Percentiles rank a stretch among this genome's conserved stretches.
Conservation (phyloP, 2,113 vertebrate genomes). For the Ranitomeya variabilis region DNA sequence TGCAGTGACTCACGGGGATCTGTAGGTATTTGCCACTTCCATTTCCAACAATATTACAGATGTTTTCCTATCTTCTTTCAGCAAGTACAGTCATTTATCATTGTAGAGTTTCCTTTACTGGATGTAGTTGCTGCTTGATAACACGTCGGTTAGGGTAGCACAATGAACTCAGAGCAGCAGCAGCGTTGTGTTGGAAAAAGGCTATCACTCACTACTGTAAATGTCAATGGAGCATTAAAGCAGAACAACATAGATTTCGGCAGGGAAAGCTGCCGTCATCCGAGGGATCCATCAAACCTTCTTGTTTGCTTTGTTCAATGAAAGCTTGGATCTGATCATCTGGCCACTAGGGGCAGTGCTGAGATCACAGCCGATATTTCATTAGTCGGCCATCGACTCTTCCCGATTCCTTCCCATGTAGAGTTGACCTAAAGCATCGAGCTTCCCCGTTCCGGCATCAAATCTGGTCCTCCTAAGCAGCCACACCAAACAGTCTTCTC, state of each 20-base stretch:
- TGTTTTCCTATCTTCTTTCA: slow-evolving; percentile 43
- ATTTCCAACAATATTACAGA: slow-evolving; percentile 25
- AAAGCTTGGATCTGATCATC: neutral
- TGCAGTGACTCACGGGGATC: slow-evolving; percentile 15
- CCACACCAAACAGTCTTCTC: no score
- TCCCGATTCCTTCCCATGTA: no score
- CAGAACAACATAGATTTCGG: neutral
- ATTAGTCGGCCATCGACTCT: neutral
- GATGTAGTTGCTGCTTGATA: neutral
- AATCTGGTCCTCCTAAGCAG: no score
- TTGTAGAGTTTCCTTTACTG: slow-evolving; percentile 18
- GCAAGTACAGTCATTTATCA: slow-evolving; percentile 17
- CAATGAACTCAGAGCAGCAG: neutral
- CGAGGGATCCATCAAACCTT: neutral
- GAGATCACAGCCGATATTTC: neutral
- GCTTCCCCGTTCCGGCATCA: no score
- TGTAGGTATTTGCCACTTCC: slow-evolving; percentile 25
- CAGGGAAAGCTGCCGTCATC: neutral
- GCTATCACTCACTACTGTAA: neutral
- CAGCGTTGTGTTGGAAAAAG: neutral
- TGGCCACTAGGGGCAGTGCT: neutral
- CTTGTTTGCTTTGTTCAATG: neutral
- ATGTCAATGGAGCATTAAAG: neutral
- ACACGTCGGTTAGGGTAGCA: neutral
- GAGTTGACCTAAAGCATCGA: no score